Evolutionary conservation across 2,113 vertebrate species (phyloP), one percentile per base, ranked within the genome.

Genomic region (Phyllostomus hastatus): DNA sequence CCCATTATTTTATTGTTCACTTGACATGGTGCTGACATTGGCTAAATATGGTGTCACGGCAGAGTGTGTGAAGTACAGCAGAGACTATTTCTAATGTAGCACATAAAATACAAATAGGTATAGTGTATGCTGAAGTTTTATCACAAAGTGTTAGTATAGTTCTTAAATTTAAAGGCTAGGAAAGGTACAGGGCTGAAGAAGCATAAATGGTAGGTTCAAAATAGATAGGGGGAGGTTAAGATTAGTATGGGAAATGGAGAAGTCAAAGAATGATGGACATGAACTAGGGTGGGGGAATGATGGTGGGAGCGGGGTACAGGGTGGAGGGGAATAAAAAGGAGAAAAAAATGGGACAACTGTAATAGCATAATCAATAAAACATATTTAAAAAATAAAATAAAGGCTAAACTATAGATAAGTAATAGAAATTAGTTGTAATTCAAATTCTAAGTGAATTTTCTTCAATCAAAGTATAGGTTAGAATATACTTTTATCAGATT

Each of bases 121-220:
- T 16, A 64, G 28, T 78, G 1, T 79, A 61, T 59, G 57, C 28
- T 78, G 14, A 78, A 64, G 2, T 41, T 79, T 89, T 54, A 91
- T 57, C 5, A 48, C 73, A 35, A 87, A 38, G 5, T 73, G 35
- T 70, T 50, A 88, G 4, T 52, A 64, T 31, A 31, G 17, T 31
- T 93, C 57, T 82, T 43, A 83, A 96, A 82, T 78, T 41, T 91
- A 43, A 94, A 94, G 54, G 54, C 54, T 22, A 57, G 54, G 22
- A 20, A 57, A 57, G 19, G 19, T 17, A 57, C 54, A 57, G 19
- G 54, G 54, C 54, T 57, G 54, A 57, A 22, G 54, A 57, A 57
- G 20, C 54, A 57, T 54, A 57, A 57, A 57, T 57, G 54, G 54
- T 57, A 57, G 54, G 54, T 57, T 20, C 54, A 57, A 57, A 22